Conservation (phyloP, 2,888 invertebrate genomes). For the Coecobrya sp. region DNA sequence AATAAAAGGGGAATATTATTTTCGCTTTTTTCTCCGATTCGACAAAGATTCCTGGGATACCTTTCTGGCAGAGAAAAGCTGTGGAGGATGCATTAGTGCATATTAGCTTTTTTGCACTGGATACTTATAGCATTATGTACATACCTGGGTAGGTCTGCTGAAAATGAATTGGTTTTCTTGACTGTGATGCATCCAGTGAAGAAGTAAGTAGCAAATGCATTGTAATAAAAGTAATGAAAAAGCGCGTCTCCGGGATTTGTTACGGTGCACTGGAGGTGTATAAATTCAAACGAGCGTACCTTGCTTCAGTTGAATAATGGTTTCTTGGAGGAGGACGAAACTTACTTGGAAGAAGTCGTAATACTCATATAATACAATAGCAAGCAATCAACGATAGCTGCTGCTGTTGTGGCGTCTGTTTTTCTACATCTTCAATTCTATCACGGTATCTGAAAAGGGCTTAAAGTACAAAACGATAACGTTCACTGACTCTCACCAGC, state of each 20-base stretch:
- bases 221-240: slow-evolving; percentile 75
- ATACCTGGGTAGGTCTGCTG: background rate
- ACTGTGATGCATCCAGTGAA: background rate
- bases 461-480: background rate
- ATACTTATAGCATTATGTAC: background rate
- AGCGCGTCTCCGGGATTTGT: slow-evolving; percentile 72
- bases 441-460: slow-evolving; percentile 38
- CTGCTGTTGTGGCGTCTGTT: background rate
- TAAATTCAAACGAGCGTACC: slow-evolving; percentile 47
- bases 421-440: slow-evolving; percentile 23
- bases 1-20: slow-evolving; percentile 42
- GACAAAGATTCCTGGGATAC: slow-evolving; percentile 56
- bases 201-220: slow-evolving; percentile 40
- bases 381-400: slow-evolving; percentile 15
- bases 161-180: slow-evolving; percentile 58
- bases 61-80: slow-evolving; percentile 6
- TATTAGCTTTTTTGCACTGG: slow-evolving; percentile 63
- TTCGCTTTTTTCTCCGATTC: slow-evolving; percentile 7
- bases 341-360: slow-evolving; percentile 27
- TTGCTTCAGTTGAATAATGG: slow-evolving; percentile 41
- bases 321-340: background rate
- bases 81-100: slow-evolving; percentile 55
- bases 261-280: slow-evolving; percentile 70
- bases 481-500: background rate
- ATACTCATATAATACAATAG: slow-evolving; percentile 29